These are phyloP conservation scores for Falco punctatus DNA, from an alignment of 2,113 vertebrate genomes.

Conservation along the genomic window DNA sequence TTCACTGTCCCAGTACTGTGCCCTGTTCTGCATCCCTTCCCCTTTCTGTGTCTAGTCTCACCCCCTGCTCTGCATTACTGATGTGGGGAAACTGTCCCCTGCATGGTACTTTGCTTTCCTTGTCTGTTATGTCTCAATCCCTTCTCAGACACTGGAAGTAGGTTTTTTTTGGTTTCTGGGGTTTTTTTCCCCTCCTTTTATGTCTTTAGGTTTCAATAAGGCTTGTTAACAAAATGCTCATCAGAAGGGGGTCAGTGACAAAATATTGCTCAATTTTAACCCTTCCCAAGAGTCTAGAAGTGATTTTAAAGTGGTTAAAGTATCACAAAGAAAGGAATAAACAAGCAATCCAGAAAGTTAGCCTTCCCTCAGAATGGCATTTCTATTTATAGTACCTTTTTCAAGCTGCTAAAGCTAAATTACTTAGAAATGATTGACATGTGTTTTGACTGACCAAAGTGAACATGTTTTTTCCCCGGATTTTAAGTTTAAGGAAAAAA, in stretches of 20 bases:
- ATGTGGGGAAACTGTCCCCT: neutral
- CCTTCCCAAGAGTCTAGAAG: neutral
- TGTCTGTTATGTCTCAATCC: neutral
- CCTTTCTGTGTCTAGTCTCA: neutral
- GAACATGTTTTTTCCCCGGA: neutral
- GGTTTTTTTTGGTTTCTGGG: neutral
- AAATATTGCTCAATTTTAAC: neutral
- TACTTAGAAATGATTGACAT: constrained; percentile 7
- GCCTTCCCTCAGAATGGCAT: neutral
- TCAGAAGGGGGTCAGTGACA: neutral
- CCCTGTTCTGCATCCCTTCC: neutral
- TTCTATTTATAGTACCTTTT: constrained; percentile 1
- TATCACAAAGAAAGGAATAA: neutral
- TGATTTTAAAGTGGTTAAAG: constrained; percentile 6
- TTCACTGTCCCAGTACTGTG: neutral
- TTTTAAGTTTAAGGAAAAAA: neutral
- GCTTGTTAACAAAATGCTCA: neutral
- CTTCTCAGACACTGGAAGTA: neutral
- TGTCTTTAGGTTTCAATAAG: neutral
- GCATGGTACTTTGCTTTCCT: neutral
- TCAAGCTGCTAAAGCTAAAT: neutral
- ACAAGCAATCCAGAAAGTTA: constrained; percentile 14
- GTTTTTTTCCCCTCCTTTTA: neutral
- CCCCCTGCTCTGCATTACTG: neutral
- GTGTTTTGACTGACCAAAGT: neutral